Base-by-base conservation (phyloP, 2,888 invertebrate species). In the Herminia tarsipennalis region DNA sequence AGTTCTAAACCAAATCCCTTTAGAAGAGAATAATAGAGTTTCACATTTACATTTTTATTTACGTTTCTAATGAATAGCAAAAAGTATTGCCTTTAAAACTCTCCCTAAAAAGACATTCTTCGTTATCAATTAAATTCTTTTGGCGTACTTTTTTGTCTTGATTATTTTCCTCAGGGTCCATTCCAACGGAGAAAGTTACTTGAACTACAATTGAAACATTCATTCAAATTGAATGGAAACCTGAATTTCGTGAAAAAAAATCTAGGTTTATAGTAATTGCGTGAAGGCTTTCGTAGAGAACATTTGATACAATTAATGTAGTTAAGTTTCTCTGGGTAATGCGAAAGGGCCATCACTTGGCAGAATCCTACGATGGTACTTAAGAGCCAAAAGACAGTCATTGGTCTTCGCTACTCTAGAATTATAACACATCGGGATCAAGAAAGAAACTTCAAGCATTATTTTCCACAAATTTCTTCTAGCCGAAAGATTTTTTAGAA, bases 111-210 rank as follows among this genome's bases (percentile, higher is more conserved):
- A 72, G 79, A 73, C 78, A 79, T 82, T 84, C 76, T 72, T 73
- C 72, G 70, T 69, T 81, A 86, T 84, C 86, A 88, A 89, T 88
- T 87, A 86, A 83, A 87, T 86, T 86, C 80, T 81, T 81, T 81
- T 73, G 72, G 76, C 76, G 73, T 80, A 74, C 76, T 81, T 81
- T n/a, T 39, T 75, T 76, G 65, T 57, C 66, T 72, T 81, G 78
- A 83, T 59, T 49, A 50, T 85, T 87, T 86, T 84, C 77, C 73
- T 79, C 74, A 72, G 75, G 35, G 18, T 18, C 37, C 32, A 17
- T 70, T 74, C 54, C 45, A 36, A 58, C 33, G 28, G 24, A 42
- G 22, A 34, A 46, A 54, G 18, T 45, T n/a, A 35, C 37, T 50
- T 20, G 42, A 30, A 36, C 33, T 25, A 47, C 34, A 49, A 49